Evolutionary conservation across 2,888 invertebrate species (phyloP), one percentile per base, ranked within the genome.

Genomic region (Alentia gelatinosa): DNA sequence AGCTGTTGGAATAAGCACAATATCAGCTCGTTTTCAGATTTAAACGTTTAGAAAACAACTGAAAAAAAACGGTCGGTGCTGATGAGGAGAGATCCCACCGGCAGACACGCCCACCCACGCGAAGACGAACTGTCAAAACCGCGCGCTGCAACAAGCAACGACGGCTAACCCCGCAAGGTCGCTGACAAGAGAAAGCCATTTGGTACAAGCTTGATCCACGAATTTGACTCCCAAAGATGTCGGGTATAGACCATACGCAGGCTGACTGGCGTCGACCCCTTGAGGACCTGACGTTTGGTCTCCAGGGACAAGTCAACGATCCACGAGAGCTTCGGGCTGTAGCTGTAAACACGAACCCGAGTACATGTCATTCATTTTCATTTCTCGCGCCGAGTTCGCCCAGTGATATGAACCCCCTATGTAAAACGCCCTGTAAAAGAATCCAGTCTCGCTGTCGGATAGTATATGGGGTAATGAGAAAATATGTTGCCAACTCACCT

Each of bases 401-500:
- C 19, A 37, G 79, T 79, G 79, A 39, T 79, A 79, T 79, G 35
- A 74, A 74, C 30, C 30, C 26, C 26, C 74, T 26, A 1, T 12
- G 33, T 15, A 33, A 33, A 33, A 74, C 30, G 19, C 56, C 56
- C 26, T 39, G 79, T 4, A n/a, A 1, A 5, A 15, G 39, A 37
- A 37, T 1, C 39, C 35, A 79, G 0, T 0, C 12, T 4, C 79
- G 79, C 5, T 39, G 1, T 15, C 12, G n/a, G 23, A 39, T 12
- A 63, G 23, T 37, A 26, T 39, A n/a, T 79, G 35, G 35, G 79
- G 79, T 15, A 37, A 1, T 9, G 1, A 37, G 26, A 5, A 39
- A 79, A 23, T 39, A 79, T 79, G 79, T 79, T 79, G 79, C 79
- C 79, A 79, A 86, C 86, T 86, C 47, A 86, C 86, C 86, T 86